These are phyloP conservation scores for Saccopteryx bilineata DNA, from an alignment of 2,113 vertebrate species.

Conservation along the genomic window DNA sequence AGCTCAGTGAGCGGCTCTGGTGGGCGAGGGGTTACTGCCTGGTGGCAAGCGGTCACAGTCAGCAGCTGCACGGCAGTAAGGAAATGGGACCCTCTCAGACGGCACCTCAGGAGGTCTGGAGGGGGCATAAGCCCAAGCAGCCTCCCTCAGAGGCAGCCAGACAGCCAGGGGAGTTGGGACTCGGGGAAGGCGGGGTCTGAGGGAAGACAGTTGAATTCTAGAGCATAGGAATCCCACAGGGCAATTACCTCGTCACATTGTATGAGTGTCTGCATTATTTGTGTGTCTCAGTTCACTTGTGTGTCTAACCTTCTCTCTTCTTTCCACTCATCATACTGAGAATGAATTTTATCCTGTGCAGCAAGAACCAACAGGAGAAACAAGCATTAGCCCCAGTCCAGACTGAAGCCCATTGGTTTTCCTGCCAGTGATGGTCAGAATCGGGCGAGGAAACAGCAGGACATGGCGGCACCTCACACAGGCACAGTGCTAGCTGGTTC, in stretches of 20 bases:
- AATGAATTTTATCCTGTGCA: conserved; percentile 21
- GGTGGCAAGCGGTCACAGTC: neutral
- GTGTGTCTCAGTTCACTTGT: conserved; percentile 2
- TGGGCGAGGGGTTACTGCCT: neutral
- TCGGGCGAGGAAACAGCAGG: neutral
- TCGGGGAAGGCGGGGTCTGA: neutral
- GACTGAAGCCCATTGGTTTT: conserved; percentile 32
- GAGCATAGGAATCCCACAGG: neutral
- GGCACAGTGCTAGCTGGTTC: neutral
- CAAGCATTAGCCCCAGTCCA: neutral
- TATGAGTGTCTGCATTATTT: neutral
- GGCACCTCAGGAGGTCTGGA: neutral
- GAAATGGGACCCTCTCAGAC: neutral
- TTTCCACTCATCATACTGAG: neutral
- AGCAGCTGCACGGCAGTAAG: neutral
- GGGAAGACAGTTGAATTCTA: neutral
- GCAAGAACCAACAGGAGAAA: neutral
- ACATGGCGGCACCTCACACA: neutral
- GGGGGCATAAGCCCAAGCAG: neutral
- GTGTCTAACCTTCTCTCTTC: neutral
- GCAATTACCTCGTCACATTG: neutral
- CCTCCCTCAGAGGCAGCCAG: neutral
- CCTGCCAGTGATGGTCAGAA: neutral
- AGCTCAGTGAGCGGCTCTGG: neutral
- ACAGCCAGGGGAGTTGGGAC: neutral